Evolutionary conservation across 2,888 invertebrate species (phyloP), one percentile per base, ranked within the genome.

Genomic region (Bibio marci): DNA sequence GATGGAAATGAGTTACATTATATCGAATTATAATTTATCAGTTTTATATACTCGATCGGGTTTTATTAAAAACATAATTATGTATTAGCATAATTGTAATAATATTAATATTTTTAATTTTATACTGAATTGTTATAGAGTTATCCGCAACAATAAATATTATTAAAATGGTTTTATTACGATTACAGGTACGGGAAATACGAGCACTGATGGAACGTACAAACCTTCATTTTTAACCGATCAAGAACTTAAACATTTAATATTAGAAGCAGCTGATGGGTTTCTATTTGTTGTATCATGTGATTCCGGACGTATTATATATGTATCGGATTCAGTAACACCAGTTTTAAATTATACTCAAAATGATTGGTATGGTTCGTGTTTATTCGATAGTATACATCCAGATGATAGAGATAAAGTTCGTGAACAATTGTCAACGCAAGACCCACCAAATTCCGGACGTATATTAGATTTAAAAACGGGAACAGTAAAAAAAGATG

Each of bases 161-260:
- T n/a, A n/a, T n/a, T n/a, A n/a, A n/a, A n/a, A n/a, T n/a, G n/a
- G n/a, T n/a, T n/a, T n/a, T n/a, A n/a, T n/a, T n/a, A n/a, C n/a
- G n/a, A n/a, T n/a, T 35, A 8, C 58, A 87, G 90, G 90, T 48
- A 92, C 94, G 28, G 94, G 94, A 32, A 94, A 95, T 61, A 92
- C 94, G n/a, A 86, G 82, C 48, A 80, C 81, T 33, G 94, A 95
- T 64, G 92, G 92, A 38, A 86, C 92, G 4, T 98, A 94, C 64
- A 97, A 97, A 58, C 98, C 98, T 17, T 95, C 95, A 12, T 98
- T 98, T 63, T 70, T 99, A 44, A 97, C 97, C 40, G 98, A 98
- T 65, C 95, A 98, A 64, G 98, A 98, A 63, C 66, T 98, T 47
- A 98, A 98, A 62, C 97, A 99, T 67, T 72, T 98, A 50, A 97